These are phyloP conservation scores for Muscicapa adusta DNA, from an alignment of 2,113 vertebrate genomes.

Conservation along the genomic window DNA sequence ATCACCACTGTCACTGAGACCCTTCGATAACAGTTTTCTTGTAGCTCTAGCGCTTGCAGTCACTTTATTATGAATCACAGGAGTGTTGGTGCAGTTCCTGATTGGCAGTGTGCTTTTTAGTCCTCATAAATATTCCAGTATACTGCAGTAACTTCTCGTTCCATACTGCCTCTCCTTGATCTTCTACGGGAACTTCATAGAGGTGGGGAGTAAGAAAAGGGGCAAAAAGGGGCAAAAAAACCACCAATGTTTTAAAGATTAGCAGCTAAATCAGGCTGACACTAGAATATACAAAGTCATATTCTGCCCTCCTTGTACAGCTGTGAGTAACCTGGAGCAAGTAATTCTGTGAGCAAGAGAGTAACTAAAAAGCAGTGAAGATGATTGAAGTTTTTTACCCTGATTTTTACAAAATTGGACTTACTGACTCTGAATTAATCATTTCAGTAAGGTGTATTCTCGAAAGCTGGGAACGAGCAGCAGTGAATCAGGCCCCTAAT, in stretches of 20 bases:
- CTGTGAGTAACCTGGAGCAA: neutral
- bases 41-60: neutral
- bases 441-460: neutral
- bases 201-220: neutral
- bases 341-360: neutral
- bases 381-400: neutral
- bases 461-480: neutral
- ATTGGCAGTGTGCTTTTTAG: neutral
- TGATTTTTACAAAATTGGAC: neutral
- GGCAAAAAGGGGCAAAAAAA: neutral
- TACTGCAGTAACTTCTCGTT: neutral
- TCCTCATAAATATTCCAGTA: neutral
- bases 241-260: neutral
- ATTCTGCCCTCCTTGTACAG: neutral
- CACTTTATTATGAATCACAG: neutral
- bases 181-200: neutral
- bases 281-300: neutral
- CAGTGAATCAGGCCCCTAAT: neutral
- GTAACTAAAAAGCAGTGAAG: neutral
- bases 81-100: neutral
- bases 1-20: neutral
- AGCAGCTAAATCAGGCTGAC: neutral
- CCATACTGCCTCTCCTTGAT: neutral
- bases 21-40: constrained; percentile 18
- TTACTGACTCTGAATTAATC: neutral